A percentile compares a stretch with the other conserved stretches of the same genome.
Conservation (phyloP, 2,797 vertebrate species). For the Mormyrus hasselquistii region DNA sequence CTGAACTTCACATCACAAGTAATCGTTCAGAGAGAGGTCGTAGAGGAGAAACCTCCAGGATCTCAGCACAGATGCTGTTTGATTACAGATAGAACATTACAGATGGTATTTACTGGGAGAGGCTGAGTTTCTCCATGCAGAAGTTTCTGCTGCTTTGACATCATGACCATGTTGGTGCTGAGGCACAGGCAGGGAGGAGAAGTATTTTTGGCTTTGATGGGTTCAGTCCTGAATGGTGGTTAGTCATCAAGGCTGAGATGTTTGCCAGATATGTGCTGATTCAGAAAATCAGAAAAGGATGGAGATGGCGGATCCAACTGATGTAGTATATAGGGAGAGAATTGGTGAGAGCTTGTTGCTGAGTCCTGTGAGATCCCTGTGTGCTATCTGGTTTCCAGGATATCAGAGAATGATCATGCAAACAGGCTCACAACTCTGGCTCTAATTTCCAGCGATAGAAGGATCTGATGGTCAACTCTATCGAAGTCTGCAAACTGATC, state of each 20-base stretch:
- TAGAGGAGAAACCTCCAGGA: not conserved
- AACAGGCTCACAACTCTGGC: not conserved
- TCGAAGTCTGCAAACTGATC: not conserved
- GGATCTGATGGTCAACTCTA: not conserved
- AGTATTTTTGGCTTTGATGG: not conserved
- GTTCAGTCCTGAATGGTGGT: not conserved
- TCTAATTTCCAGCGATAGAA: not conserved
- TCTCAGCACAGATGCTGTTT: not conserved
- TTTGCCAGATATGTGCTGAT: not conserved
- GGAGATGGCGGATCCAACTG: not conserved
- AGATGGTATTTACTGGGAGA: not conserved
- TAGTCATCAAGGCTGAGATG: not conserved
- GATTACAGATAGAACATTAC: not conserved
- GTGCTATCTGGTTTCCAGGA: not conserved
- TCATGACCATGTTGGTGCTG: not conserved
- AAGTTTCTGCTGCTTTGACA: not conserved
- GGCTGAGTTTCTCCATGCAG: not conserved
- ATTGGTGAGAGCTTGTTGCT: not conserved
- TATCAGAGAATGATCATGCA: not conserved
- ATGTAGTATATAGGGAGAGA: not conserved
- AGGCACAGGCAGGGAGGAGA: not conserved
- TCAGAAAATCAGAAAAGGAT: not conserved
- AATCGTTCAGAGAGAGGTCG: not conserved
- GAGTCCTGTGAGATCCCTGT: not conserved
- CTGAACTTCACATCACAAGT: not conserved